phyloP scores from a whole-genome alignment of 1,140 invertebrate species.

The Bombus superbus region DNA sequence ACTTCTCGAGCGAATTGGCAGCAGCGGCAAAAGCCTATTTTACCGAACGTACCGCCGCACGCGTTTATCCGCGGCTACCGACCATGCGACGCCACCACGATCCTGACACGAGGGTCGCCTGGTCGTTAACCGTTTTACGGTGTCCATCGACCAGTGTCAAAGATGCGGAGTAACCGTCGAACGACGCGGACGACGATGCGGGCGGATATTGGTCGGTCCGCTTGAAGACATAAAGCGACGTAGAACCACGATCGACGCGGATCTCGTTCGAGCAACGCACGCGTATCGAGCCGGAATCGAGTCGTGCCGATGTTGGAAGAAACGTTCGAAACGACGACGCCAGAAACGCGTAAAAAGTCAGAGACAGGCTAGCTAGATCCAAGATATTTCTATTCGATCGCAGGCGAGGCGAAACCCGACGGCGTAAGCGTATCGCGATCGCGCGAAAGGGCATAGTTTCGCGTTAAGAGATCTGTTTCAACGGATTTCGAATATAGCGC shows the following conservation, averaged over 20 bases:
- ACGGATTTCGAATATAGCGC: neutral
- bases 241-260: neutral
- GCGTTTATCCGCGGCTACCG: conserved; percentile 36
- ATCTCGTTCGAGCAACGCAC: neutral
- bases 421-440: neutral
- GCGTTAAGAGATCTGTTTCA: neutral
- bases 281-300: neutral
- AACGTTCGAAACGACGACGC: too few relatives aligned
- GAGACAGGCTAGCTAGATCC: too few relatives aligned
- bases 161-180: conserved; percentile 23
- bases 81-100: conserved; percentile 31
- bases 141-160: conserved; percentile 41
- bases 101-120: neutral
- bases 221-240: conserved; percentile 8
- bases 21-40: neutral
- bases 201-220: conserved; percentile 49
- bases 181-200: conserved; percentile 24
- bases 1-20: neutral
- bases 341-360: too few relatives aligned
- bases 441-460: neutral
- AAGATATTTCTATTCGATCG: too few relatives aligned
- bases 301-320: too few relatives aligned
- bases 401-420: fast-evolving
- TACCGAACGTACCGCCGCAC: neutral
- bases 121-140: conserved; percentile 60